Base-by-base conservation (phyloP, 2,113 vertebrate genomes). In the Nannospalax galili region DNA sequence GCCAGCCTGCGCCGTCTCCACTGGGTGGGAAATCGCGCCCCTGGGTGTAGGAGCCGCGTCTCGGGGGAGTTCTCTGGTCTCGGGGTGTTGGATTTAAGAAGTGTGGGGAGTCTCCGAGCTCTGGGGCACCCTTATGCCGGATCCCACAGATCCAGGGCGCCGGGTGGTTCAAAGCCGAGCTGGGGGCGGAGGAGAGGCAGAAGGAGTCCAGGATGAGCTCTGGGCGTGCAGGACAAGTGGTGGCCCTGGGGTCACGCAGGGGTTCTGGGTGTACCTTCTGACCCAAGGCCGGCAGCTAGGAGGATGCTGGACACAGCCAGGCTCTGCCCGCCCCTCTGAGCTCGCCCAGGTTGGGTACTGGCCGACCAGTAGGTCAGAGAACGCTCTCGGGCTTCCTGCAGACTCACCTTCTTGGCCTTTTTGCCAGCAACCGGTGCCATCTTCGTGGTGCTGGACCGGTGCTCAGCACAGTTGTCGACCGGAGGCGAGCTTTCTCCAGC, bases 391-490 rank as follows among this genome's bases (percentile, higher is more conserved):
- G 78, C 19, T 5, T 28, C 70, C 92, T 0, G 26, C 11, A 90
- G 2, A 94, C 97, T 98, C 88, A 98, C 98, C 94, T 62, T 98
- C 58, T 97, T 98, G 95, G 81, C 74, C 28, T 92, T 97, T 95
- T 97, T 97, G 22, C 87, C 82, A 19, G 77, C 96, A 24, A 90
- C 0, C 1, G 95, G 97, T 94, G 97, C 95, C 97, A 98, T 98
- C 40, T 85, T 72, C 82, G 40, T 4, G 40, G 45, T n/a, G 52
- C 58, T 9, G 28, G 72, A 12, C 40, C 3, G 56, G 35, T 40
- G 6, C 37, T 64, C 1, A 3, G 48, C 16, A 17, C 22, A n/a
- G 75, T 56, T 1, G 70, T 5, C 5, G 65, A 69, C 10, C 6
- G n/a, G 52, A 42, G 9, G 30, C 40, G 16, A 72, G 42, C 17